These are phyloP conservation scores for Apocheima hispidaria DNA, from an alignment of 2,888 invertebrate species.

Conservation along the genomic window DNA sequence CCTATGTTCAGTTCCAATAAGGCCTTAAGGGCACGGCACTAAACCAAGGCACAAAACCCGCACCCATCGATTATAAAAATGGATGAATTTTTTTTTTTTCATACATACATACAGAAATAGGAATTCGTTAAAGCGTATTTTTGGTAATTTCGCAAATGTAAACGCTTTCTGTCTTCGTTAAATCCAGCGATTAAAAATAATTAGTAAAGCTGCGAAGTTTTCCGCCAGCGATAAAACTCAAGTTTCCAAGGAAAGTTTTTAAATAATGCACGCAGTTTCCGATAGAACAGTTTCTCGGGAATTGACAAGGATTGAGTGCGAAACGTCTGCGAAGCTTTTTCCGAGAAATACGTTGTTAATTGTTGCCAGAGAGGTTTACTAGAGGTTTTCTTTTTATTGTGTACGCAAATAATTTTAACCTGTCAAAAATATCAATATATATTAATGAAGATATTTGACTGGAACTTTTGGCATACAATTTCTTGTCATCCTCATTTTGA, in stretches of 20 bases:
- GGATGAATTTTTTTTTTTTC: too few species aligned
- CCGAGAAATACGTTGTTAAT: slow-evolving; percentile 3
- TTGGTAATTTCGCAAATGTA: not conserved
- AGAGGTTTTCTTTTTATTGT: not conserved
- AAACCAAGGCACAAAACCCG: too few species aligned
- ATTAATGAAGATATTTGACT: too few species aligned
- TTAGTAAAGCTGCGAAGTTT: slow-evolving; percentile 36
- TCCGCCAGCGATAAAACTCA: slow-evolving; percentile 47
- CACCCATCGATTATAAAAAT: too few species aligned
- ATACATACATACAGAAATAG: too few species aligned
- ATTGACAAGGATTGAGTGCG: slow-evolving; percentile 47
- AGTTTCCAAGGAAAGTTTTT: slow-evolving; percentile 44
- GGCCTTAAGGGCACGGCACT: too few species aligned
- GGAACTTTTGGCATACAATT: too few species aligned
- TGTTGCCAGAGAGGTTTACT: not conserved
- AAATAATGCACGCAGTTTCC: slow-evolving; percentile 49
- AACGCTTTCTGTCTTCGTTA: slow-evolving; percentile 8
- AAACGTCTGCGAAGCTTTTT: slow-evolving; percentile 36
- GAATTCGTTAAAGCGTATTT: not conserved
- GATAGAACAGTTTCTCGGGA: slow-evolving; percentile 42
- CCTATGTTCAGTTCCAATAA: too few species aligned
- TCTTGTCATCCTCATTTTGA: too few species aligned
- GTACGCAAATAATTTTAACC: not conserved
- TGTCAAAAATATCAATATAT: not conserved
- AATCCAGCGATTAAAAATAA: slow-evolving; percentile 13